A percentile compares a stretch with the other conserved stretches of the same genome.
Evolutionary conservation across 2,113 vertebrate genomes (phyloP).

Genomic region (Reinhardtius hippoglossoides): DNA sequence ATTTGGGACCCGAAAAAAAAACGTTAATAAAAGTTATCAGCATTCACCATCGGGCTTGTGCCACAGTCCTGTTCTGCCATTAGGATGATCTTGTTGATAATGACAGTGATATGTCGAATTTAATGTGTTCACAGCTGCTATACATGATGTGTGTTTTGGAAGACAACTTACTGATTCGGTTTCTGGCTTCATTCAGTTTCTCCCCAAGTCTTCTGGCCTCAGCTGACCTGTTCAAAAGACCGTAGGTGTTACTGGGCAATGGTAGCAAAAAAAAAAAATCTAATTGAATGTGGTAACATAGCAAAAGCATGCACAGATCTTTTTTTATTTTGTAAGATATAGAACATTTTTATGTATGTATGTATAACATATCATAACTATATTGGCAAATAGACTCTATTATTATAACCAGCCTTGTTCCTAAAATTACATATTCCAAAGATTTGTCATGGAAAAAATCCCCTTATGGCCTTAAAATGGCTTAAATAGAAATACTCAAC

Average conservation of each 20-base stretch:
- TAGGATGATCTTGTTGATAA: constrained; percentile 18
- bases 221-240: constrained; percentile 82
- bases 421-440: too few species aligned
- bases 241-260: constrained; percentile 5
- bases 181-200: constrained; percentile 85
- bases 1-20: neutral
- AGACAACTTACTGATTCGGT: constrained; percentile 90
- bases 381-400: too few species aligned
- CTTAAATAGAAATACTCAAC: too few species aligned
- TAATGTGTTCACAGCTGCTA: constrained; percentile 32
- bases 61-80: constrained; percentile 18
- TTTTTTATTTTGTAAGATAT: too few species aligned
- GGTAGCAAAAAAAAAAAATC: neutral
- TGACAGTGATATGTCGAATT: constrained; percentile 13
- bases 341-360: too few species aligned
- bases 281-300: neutral
- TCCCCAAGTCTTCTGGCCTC: constrained; percentile 90
- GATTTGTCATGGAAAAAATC: too few species aligned
- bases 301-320: neutral
- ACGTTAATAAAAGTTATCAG: constrained; percentile 1
- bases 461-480: too few species aligned
- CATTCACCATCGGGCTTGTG: neutral
- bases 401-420: too few species aligned
- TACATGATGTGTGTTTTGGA: constrained; percentile 17
- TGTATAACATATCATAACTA: too few species aligned